Evolutionary conservation across 2,888 invertebrate species (phyloP), one percentile per base, ranked within the genome.

Genomic region (Eristalinus aeneus): DNA sequence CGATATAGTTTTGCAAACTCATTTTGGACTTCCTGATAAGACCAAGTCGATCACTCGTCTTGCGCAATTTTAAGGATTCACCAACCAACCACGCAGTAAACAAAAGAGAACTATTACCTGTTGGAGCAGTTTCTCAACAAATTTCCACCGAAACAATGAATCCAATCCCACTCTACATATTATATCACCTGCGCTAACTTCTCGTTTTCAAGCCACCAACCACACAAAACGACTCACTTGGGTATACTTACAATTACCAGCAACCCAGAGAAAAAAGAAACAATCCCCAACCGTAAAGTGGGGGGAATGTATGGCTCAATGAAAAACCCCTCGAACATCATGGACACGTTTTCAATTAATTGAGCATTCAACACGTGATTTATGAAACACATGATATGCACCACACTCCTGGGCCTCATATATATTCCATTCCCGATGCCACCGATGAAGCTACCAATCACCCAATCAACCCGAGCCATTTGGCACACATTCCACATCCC

Each of bases 391-490:
- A 75, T 69, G 80, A 80, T 75, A 63, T 61, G 61, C 53, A 56
- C n/a, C 16, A 67, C 53, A 27, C 63, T 39, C 63, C 36, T 31
- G 63, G 39, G 27, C 8, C 39, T 74, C 31, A 64, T 58, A 63
- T 63, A 78, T 64, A 46, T 46, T 46, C 46, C 46, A n/a, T 46
- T 16, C 46, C 46, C 46, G 46, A 16, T 12, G 36, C 12, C 9
- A 10, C 2, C 63, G 72, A 73, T 79, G 67, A 23, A 54, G 72
- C 72, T 72, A 79, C 65, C 72, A 72, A 79, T 79, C 79, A 72
- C 65, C 72, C 72, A 79, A 79, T 79, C 79, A 79, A 72, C 65
- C 72, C 79, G 72, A 73, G 67, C 79, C 67, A 73, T 79, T 79
- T 79, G 79, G 79, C 72, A 61, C 60, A 61, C 61, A 64, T 34